Base-by-base conservation (phyloP, 2,797 vertebrate genomes). In the Anomalospiza imberbis region DNA sequence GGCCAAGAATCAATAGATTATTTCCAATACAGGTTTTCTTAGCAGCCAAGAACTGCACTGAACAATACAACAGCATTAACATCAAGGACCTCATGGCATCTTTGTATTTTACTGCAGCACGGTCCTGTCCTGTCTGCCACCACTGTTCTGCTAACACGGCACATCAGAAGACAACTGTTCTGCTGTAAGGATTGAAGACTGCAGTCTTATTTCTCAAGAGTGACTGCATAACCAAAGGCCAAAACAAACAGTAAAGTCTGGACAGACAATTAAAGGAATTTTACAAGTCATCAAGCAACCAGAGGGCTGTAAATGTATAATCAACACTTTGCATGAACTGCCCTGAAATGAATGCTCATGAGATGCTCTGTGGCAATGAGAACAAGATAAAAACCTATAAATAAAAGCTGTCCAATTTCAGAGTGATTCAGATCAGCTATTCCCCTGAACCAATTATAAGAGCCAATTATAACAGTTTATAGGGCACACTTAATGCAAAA, bases 331-430 rank as follows among this genome's bases (percentile, higher is more conserved):
- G 78, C 61, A 93, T 57, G 61, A 89, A 80, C 75, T 84, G 26
- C 45, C 28, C 73, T 76, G 67, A 88, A 94, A 90, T 76, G 32
- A 90, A 94, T 86, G 88, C 60, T 89, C 89, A 88, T 57, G 91
- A 96, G 88, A 88, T 71, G 79, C 66, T 90, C 79, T 31, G 48
- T 51, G 73, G 91, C 91, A 94, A 68, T 89, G 81, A 91, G 91
- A 67, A 20, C 73, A 67, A 81, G 95, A 93, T 80, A 89, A 94
- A 91, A 81, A 81, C 53, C 95, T 95, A 94, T 95, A 97, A 96
- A 96, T 95, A 97, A 97, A 91, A 87, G 83, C 71, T 24, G 85
- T 93, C 85, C 92, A 88, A 88, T 96, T 94, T 94, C 91, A 90
- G 87, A 81, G 62, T 4, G 13, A 89, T 93, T 95, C 76, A 91